Evolutionary conservation across 1,140 invertebrate genomes (phyloP).

Genomic region (Pollicipes pollicipes): DNA sequence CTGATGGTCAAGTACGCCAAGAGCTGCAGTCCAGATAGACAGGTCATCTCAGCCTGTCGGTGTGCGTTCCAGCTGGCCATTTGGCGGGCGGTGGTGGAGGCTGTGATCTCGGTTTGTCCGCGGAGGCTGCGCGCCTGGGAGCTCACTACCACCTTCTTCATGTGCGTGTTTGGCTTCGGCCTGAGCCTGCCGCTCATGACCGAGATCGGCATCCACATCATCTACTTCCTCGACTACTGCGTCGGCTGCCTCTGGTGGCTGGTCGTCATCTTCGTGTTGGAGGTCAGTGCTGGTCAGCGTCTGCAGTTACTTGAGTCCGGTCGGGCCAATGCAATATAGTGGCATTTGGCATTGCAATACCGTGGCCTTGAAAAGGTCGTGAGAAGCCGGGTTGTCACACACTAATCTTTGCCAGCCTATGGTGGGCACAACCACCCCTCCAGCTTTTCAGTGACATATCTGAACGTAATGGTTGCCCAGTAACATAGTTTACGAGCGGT

Average conservation of each 20-base stretch:
- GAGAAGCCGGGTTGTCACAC: neutral
- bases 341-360: neutral
- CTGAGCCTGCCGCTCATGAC: constrained; percentile 74
- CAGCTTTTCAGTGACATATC: too few species aligned
- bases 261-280: constrained; percentile 51
- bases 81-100: constrained; percentile 58
- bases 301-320: too few species aligned
- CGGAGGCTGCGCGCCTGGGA: constrained; percentile 53
- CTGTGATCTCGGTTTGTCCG: constrained; percentile 53
- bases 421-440: too few species aligned
- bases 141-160: constrained; percentile 67
- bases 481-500: too few species aligned
- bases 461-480: too few species aligned
- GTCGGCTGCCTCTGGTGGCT: constrained; percentile 71
- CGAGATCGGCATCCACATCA: constrained; percentile 63
- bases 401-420: too few species aligned
- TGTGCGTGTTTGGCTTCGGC: constrained; percentile 60
- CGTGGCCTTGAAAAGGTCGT: too few species aligned
- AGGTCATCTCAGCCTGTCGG: too few species aligned
- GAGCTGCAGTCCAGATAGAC: too few species aligned
- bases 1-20: too few species aligned
- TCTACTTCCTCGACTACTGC: constrained; percentile 67
- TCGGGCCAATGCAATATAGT: neutral
- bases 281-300: constrained; percentile 43
- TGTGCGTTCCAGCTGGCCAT: constrained; percentile 39